These are phyloP conservation scores for Turdus rufiventris DNA, from an alignment of 2,113 vertebrate species.

Conservation along the genomic window DNA sequence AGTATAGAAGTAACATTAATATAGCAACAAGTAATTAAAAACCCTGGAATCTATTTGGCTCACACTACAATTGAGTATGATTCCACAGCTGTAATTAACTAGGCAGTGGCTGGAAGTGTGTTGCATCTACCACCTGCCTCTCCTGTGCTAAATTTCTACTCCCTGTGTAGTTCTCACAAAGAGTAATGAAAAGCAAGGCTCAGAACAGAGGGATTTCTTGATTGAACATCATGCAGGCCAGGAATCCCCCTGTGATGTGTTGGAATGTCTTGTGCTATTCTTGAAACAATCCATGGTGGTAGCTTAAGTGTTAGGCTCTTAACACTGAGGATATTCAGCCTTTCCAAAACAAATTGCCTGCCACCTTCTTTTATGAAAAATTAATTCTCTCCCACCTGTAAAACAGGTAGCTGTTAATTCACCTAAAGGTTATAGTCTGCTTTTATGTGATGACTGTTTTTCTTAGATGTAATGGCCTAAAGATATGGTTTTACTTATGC, in stretches of 20 bases:
- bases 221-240: not conserved
- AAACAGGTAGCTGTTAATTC: not conserved
- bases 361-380: not conserved
- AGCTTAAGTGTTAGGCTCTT: not conserved
- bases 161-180: not conserved
- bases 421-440: not conserved
- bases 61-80: not conserved
- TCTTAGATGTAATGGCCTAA: not conserved
- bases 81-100: slow-evolving; percentile 9
- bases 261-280: not conserved
- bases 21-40: slow-evolving; percentile 28
- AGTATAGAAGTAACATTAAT: not conserved
- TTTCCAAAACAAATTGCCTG: not conserved
- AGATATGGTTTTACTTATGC: not conserved
- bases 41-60: not conserved
- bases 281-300: not conserved
- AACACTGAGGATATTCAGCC: not conserved
- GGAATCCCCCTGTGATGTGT: not conserved
- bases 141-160: not conserved
- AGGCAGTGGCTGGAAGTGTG: not conserved
- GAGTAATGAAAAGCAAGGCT: not conserved
- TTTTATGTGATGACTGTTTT: not conserved
- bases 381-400: not conserved
- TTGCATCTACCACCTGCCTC: not conserved
- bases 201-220: not conserved